Evolutionary conservation across 2,797 vertebrate species (phyloP).

Genomic region (Sebastes glaucus): DNA sequence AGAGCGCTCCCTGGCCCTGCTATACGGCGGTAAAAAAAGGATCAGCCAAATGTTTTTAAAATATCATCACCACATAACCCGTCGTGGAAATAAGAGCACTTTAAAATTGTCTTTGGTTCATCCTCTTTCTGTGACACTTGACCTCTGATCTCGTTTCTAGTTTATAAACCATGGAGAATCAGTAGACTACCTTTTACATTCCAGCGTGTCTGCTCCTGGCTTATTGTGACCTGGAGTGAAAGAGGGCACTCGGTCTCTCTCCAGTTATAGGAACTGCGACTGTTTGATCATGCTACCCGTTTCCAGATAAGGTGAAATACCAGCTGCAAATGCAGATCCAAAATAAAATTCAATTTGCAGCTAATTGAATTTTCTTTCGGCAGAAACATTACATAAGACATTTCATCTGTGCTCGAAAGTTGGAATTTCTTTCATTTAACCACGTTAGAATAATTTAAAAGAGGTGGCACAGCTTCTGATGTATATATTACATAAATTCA

Average conservation of each 20-base stretch:
- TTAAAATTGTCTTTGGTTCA: constrained; percentile 60
- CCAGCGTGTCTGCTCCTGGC: constrained; percentile 53
- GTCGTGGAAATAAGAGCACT: constrained; percentile 64
- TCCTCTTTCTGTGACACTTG: constrained; percentile 66
- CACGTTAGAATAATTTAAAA: constrained; percentile 7
- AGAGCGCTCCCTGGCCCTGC: not conserved
- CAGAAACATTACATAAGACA: constrained; percentile 20
- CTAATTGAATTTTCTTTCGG: constrained; percentile 32
- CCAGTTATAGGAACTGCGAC: constrained; percentile 5
- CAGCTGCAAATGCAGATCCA: constrained; percentile 25
- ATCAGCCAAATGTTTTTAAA: constrained; percentile 51
- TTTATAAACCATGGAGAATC: constrained; percentile 75
- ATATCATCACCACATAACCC: constrained; percentile 38
- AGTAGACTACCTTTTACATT: constrained; percentile 61
- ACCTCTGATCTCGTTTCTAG: constrained; percentile 64
- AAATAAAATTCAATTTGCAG: constrained; percentile 39
- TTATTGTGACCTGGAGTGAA: constrained; percentile 33
- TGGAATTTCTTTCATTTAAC: constrained; percentile 25
- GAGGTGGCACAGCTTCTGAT: not conserved
- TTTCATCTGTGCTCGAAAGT: constrained; percentile 18
- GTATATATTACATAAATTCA: not conserved
- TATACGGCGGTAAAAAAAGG: not conserved
- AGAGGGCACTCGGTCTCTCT: constrained; percentile 17
- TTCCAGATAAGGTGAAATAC: constrained; percentile 11
- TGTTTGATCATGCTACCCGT: constrained; percentile 24